phyloP scores from a whole-genome alignment of 2,113 vertebrate species.

The Hassar affinis region DNA sequence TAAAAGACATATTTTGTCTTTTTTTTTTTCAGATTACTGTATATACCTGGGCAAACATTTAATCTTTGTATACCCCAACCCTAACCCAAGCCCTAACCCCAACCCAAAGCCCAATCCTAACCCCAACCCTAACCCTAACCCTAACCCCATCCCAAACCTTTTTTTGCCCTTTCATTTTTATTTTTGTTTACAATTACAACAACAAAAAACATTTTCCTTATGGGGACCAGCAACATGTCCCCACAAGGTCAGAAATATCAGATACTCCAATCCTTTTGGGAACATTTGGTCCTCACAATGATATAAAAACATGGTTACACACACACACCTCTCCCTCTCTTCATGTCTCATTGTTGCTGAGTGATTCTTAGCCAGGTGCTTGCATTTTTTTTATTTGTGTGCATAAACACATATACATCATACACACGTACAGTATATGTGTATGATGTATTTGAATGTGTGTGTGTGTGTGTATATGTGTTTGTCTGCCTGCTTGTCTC shows the following conservation, averaged over 20 bases:
- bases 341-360: background rate
- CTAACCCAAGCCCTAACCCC: no score
- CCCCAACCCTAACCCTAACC: no score
- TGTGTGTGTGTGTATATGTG: background rate
- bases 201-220: no score
- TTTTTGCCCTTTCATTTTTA: no score
- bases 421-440: background rate
- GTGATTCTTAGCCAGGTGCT: background rate
- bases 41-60: background rate
- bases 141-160: no score
- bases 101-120: no score
- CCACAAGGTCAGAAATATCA: no score
- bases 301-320: no score
- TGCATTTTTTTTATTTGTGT: background rate
- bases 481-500: background rate
- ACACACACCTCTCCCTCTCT: background rate
- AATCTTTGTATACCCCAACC: background rate
- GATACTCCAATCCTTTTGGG: no score
- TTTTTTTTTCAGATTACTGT: background rate
- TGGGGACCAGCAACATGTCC: no score
- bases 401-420: conserved; percentile 15
- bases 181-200: no score
- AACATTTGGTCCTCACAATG: no score
- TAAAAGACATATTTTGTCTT: background rate
- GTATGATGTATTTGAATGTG: background rate